Conservation (phyloP, 1,140 invertebrate genomes). For the Hestina assimilis region DNA sequence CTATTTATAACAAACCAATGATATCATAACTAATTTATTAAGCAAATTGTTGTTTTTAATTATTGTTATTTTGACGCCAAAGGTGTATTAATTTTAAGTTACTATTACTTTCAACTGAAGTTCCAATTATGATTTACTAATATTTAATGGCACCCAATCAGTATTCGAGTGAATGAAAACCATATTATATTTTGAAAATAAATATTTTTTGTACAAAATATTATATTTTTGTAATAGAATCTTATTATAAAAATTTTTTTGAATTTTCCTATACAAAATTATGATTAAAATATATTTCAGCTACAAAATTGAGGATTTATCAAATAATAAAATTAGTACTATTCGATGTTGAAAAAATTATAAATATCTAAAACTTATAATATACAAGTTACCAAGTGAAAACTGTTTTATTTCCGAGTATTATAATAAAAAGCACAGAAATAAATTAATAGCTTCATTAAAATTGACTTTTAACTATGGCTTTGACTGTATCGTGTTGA, state of each 20-base stretch:
- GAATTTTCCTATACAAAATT: too few relatives aligned
- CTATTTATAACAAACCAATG: neutral
- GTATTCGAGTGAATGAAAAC: constrained; percentile 5
- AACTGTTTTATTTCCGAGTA: neutral
- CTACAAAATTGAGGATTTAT: neutral
- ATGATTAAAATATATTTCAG: too few relatives aligned
- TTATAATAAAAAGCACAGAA: neutral
- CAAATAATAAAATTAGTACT: neutral
- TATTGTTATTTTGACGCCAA: constrained; percentile 24
- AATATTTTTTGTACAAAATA: neutral
- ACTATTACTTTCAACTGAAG: neutral
- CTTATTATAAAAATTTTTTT: too few relatives aligned
- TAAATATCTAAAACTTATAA: too few relatives aligned
- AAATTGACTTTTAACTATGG: neutral
- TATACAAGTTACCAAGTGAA: neutral
- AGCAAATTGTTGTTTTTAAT: constrained; percentile 18
- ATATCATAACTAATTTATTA: constrained; percentile 9
- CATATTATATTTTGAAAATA: neutral
- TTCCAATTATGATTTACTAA: constrained; percentile 11
- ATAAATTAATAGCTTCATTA: neutral
- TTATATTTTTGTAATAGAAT: neutral
- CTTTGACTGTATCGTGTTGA: neutral
- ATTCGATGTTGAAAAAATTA: too few relatives aligned
- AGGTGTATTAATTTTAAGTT: constrained; percentile 21
- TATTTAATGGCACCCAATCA: constrained; percentile 10